Base-by-base conservation (phyloP, 2,113 vertebrate genomes). In the Mastomys coucha region DNA sequence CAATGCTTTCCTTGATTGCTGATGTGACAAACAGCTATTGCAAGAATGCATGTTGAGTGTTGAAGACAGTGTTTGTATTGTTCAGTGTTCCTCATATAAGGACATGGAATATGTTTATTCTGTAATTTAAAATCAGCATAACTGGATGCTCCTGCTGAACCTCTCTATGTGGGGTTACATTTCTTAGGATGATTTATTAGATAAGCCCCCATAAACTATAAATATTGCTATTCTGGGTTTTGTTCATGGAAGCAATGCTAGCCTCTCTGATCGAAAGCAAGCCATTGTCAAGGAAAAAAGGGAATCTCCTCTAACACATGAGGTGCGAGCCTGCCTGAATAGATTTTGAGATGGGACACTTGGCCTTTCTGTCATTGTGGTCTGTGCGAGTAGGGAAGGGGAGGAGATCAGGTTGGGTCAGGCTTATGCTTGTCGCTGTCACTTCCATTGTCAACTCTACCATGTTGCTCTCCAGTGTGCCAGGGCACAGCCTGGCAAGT, bases 231-330 rank as follows among this genome's bases (percentile, higher is more conserved):
- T 95, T 69, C 60, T 69, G 51, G 39, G 63, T 24, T 86, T 93
- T 85, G 63, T 80, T 70, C 49, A 42, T 4, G 72, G 84, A 81
- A 91, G 72, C 58, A 58, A 53, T 72, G 67, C 84, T 82, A 87
- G 93, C 72, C 45, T 91, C 81, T 84, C 51, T 58, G 87, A 80
- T 56, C 85, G 80, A 65, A 88, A 90, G 69, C 17, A 33, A 84
- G 53, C 67, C 20, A 53, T 86, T 60, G 7, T 65, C 93, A 60
- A 89, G 16, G 72, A 39, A 92, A 92, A 24, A 77, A 91, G 90
- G 24, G 80, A 49, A 8, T 82, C 56, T 76, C 69, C 33, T 72
- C 53, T 90, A 76, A 86, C 33, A 5, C 26, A 28, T 11, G 11
- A 85, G 70, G 56, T 24, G 42, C 19, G 69, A 60, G 39, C 36